phyloP scores from a whole-genome alignment of 2,888 invertebrate species.

The Leptopterna dolabrata region DNA sequence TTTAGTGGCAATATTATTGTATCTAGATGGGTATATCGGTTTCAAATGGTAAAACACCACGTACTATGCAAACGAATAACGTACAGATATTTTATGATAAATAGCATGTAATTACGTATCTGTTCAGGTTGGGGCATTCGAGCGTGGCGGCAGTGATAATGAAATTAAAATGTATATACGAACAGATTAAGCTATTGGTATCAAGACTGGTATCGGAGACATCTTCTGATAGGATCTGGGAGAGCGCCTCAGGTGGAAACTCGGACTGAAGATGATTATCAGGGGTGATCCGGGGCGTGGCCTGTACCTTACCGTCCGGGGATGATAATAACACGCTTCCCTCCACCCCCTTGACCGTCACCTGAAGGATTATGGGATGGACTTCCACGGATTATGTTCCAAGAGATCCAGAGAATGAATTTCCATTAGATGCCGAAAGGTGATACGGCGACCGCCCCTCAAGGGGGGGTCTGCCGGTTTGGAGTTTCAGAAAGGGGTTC shows the following conservation, averaged over 20 bases:
- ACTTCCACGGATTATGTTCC: not conserved
- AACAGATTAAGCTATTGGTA: not conserved
- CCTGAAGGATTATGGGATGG: not conserved
- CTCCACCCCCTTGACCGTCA: not conserved
- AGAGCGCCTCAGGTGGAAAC: not conserved
- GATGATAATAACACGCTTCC: not conserved
- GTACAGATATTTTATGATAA: not conserved
- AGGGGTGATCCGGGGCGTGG: not conserved
- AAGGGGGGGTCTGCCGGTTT: not conserved
- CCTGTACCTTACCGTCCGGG: not conserved
- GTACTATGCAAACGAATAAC: not conserved
- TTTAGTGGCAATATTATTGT: too few species aligned
- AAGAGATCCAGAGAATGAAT: not conserved
- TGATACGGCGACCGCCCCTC: not conserved
- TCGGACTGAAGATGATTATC: not conserved
- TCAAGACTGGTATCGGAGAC: not conserved
- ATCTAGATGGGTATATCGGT: not conserved
- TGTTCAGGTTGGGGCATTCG: not conserved
- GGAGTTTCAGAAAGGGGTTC: not conserved
- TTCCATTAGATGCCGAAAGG: slow-evolving; percentile 26
- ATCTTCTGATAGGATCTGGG: not conserved
- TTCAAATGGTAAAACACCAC: not conserved
- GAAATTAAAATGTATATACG: slow-evolving; percentile 7
- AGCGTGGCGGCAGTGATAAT: not conserved
- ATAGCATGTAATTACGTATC: not conserved